These are phyloP conservation scores for Drosophila sp. DNA, from an alignment of 1,140 invertebrate species.

Conservation along the genomic window DNA sequence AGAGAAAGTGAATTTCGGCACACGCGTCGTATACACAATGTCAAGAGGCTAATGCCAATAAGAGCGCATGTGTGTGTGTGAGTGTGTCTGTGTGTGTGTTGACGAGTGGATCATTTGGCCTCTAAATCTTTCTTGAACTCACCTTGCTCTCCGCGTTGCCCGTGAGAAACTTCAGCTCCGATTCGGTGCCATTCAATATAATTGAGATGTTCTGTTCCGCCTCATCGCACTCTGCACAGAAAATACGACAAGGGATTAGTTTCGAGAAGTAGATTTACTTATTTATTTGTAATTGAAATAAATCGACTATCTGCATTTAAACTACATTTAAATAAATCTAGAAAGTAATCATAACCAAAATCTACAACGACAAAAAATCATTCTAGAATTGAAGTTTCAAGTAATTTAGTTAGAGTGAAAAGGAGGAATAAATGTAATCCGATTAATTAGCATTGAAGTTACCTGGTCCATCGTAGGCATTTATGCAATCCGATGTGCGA, in stretches of 20 bases:
- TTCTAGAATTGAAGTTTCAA: too few relatives aligned
- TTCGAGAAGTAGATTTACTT: too few relatives aligned
- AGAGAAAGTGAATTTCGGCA: constrained; percentile 26
- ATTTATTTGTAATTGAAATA: too few relatives aligned
- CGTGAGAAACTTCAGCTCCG: constrained; percentile 92
- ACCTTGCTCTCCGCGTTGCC: constrained; percentile 86
- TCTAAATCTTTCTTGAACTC: constrained; percentile 48
- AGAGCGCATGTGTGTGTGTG: constrained; percentile 8
- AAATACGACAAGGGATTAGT: not conserved
- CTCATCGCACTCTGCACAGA: constrained; percentile 87
- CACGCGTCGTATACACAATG: constrained; percentile 25
- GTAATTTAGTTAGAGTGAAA: too few relatives aligned
- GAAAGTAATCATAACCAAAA: too few relatives aligned
- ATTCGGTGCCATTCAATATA: constrained; percentile 95
- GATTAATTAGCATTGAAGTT: too few relatives aligned
- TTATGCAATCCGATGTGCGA: constrained; percentile 97
- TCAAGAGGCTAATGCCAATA: constrained; percentile 15
- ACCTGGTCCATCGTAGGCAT: constrained; percentile 94
- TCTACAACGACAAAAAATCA: too few relatives aligned
- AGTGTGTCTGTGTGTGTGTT: not conserved
- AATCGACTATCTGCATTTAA: constrained; percentile 86
- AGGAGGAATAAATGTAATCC: too few relatives aligned
- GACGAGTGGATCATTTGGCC: constrained; percentile 43
- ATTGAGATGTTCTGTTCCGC: constrained; percentile 93
- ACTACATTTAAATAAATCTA: too few relatives aligned